Base-by-base conservation (phyloP, 2,888 invertebrate genomes). In the Orchesella flavescens region DNA sequence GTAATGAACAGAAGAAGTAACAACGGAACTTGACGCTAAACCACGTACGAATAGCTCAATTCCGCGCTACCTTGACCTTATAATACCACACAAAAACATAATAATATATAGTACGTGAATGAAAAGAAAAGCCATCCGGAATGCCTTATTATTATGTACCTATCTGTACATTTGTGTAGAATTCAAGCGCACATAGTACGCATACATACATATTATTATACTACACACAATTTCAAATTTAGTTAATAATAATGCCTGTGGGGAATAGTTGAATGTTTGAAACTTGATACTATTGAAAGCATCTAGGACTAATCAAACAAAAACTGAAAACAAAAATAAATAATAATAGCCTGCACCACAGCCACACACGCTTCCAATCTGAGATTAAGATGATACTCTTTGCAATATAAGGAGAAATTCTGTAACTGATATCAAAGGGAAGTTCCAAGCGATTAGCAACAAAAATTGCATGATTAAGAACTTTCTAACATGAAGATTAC, bases 391-490 rank as follows among this genome's bases (percentile, higher is more conserved):
- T 15, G 21, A 63, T 15, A 23, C 21, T 43, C 44, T 24, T 17
- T 44, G 1, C 65, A 43, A 7, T 34, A 4, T 65, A 55, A 66
- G 80, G 80, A 73, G 80, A 80, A 80, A 80, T 55, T 80, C 66
- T 73, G 65, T 55, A 72, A 21, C 55, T 44, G 63, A 34, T 73
- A 73, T 73, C 73, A 23, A 80, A 80, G 80, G 80, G 80, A 80
- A 80, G 80, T 80, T 80, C 80, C 80, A 80, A 80, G 73, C 73
- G 80, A 80, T 80, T 80, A 80, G 80, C 80, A 80, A 66, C 17
- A 80, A 73, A 80, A 80, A 80, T 80, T 80, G 80, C 73, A 80
- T 72, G 80, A 73, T 80, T 80, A 73, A 57, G 79, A 72, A 80
- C 80, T 80, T 80, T 80, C 80, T 80, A 79, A 79, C 79, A 49